These are phyloP conservation scores for Malacoctenus gilli DNA, from an alignment of 2,797 vertebrate species.

Conservation along the genomic window DNA sequence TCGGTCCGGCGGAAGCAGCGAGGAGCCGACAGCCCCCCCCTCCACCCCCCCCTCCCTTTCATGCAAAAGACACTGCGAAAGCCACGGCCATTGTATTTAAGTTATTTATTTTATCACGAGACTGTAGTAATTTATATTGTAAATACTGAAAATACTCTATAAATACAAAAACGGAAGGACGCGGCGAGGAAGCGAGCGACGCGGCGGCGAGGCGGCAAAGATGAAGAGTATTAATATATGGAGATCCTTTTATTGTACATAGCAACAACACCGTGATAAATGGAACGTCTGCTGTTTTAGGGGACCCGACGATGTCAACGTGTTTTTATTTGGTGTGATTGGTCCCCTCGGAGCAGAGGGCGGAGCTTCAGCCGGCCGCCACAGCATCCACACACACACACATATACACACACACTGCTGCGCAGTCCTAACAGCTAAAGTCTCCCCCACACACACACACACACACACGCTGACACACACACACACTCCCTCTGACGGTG, in stretches of 20 bases:
- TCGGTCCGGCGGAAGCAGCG: too few species aligned
- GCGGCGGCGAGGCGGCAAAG: constrained; percentile 15
- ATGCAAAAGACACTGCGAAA: constrained; percentile 62
- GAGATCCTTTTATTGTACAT: constrained; percentile 83
- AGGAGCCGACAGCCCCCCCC: constrained; percentile 3
- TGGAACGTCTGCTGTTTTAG: constrained; percentile 77
- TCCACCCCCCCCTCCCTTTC: background rate
- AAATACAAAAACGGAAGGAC: constrained; percentile 68
- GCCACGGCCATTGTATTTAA: constrained; percentile 79
- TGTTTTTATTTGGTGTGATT: constrained; percentile 72
- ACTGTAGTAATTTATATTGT: constrained; percentile 86
- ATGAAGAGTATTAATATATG: constrained; percentile 80
- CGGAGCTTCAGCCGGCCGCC: too few species aligned
- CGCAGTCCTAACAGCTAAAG: constrained; percentile 35
- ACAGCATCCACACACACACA: constrained; percentile 8
- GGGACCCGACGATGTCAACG: constrained; percentile 64
- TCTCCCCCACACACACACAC: constrained; percentile 4
- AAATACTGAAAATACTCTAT: constrained; percentile 82
- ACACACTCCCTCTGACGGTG: constrained; percentile 31
- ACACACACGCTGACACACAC: constrained; percentile 20
- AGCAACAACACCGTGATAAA: constrained; percentile 62
- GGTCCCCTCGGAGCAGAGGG: too few species aligned
- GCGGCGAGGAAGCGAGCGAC: constrained; percentile 59
- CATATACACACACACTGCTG: constrained; percentile 36
- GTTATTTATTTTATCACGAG: constrained; percentile 84